Evolutionary conservation across 1,140 invertebrate species (phyloP), one percentile per base, ranked within the genome.

Genomic region (Copidosoma floridanum): DNA sequence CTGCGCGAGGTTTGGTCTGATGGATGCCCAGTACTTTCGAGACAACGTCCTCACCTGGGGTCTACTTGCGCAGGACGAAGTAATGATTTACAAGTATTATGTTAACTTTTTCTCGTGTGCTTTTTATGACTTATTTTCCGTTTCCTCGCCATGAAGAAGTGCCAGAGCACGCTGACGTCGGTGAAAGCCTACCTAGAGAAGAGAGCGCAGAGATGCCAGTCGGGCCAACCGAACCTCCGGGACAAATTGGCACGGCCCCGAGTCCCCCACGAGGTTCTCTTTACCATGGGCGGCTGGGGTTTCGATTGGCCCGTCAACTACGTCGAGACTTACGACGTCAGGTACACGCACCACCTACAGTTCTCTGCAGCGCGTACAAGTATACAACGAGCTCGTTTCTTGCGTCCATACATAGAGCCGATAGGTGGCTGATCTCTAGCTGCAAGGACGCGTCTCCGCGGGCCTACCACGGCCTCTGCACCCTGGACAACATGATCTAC

Each of bases 241-340:
- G 41, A 54, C n/a, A 23, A 27, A 2, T 65, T 87, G 3, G 77
- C 83, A 14, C 73, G 86, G 41, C 86, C 88, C 0, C 71, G 89
- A 53, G 82, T 89, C 38, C 88, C 89, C 0, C 83, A 85, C 62
- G 86, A 89, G 68, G 83, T 90, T 46, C 69, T 91, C 1, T 90
- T 91, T 68, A 85, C 86, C 6, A 83, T 90, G 46, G 88, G 90
- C 6, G 91, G 91, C 5, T 93, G 91, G 91, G 90, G 86, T 66
- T 47, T 16, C 16, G 89, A 89, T 12, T 87, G 86, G 60, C 89
- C 90, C 2, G 91, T 89, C 0, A 90, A 85, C 78, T 86, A 88
- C 66, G 82, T 92, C 18, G 90, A 92, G 79, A 89, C 86, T 6
- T 92, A 91, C 75, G 90, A 92, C 63, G 84, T 82, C n/a, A 74